Base-by-base conservation (phyloP, 2,113 vertebrate genomes). In the Hassar affinis region DNA sequence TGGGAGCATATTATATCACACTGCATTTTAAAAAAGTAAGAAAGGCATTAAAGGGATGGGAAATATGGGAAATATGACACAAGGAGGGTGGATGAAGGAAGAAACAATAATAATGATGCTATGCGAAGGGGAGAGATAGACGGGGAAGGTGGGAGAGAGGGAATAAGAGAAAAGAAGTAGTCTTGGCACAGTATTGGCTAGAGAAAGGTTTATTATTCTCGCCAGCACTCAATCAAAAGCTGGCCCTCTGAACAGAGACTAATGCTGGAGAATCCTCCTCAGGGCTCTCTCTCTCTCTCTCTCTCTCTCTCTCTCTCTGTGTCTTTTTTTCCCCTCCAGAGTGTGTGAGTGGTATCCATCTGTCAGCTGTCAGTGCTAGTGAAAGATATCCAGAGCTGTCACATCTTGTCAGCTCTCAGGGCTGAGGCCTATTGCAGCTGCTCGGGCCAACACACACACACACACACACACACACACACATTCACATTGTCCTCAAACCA, bases 311-410 rank as follows among this genome's bases (percentile, higher is more conserved):
- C 71, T 86, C 78, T 78, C 76, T 69, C 69, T 71, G 74, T 74
- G 76, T 78, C 81, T 69, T 83, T 84, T 82, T 49, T 92, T 90
- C 91, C 90, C 88, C 90, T 85, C 88, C 94, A 94, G 91, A 94
- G 95, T 95, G 95, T 96, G 96, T 97, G 97, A 97, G 96, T 96
- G 96, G 94, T 96, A 95, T 96, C 97, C 98, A 98, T 98, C 98
- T 98, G 97, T 98, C 97, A 99, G 95, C 96, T 98, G 97, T 97
- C 98, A 99, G 89, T 95, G 96, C 95, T 95, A 94, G 96, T 92
- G 94, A 96, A 95, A 96, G 96, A 97, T 95, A 95, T 93, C 95
- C 95, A 95, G 96, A 96, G 94, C 97, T 98, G 97, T 98, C 98
- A 97, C 96, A 96, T 96, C 95, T 96, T 92, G 94, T 98, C 98